These are phyloP conservation scores for Cantharis rustica DNA, from an alignment of 2,888 invertebrate species.

Conservation along the genomic window DNA sequence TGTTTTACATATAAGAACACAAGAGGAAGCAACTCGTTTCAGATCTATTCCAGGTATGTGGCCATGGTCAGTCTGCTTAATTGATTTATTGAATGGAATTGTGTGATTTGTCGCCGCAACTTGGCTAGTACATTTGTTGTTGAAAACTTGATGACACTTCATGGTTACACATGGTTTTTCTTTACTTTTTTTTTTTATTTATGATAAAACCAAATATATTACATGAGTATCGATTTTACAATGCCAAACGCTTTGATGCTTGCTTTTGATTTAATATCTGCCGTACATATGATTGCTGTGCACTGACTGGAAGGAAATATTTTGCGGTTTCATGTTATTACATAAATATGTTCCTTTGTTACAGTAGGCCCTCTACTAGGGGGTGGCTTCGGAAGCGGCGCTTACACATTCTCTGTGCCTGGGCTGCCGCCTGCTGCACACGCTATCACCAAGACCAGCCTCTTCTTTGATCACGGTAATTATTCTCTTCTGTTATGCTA, in stretches of 20 bases:
- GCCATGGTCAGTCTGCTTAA: constrained; percentile 46
- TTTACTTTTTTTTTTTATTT: no score
- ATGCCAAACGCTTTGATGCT: constrained; percentile 6
- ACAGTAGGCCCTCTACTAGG: constrained; percentile 55
- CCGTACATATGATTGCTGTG: constrained; percentile 29
- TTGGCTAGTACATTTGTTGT: constrained; percentile 42
- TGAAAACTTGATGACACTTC: constrained; percentile 31
- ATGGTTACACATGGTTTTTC: constrained; percentile 23
- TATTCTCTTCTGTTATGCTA: constrained; percentile 13
- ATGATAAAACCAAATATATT: constrained; percentile 31
- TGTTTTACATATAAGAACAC: constrained; percentile 51
- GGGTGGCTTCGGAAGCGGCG: constrained; percentile 50
- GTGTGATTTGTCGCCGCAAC: constrained; percentile 54
- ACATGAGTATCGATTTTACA: neutral
- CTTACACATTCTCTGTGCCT: constrained; percentile 54
- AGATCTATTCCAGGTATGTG: constrained; percentile 46
- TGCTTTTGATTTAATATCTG: constrained; percentile 32
- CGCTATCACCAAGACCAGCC: constrained; percentile 52
- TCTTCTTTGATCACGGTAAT: constrained; percentile 56
- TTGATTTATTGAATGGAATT: constrained; percentile 55
- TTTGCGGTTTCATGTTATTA: constrained; percentile 38
- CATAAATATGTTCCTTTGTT: constrained; percentile 48
- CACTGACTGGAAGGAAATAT: constrained; percentile 35
- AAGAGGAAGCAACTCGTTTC: constrained; percentile 43
- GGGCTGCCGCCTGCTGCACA: constrained; percentile 52